Evolutionary conservation across 2,113 vertebrate species (phyloP).

Genomic region (Bothrops jararaca): DNA sequence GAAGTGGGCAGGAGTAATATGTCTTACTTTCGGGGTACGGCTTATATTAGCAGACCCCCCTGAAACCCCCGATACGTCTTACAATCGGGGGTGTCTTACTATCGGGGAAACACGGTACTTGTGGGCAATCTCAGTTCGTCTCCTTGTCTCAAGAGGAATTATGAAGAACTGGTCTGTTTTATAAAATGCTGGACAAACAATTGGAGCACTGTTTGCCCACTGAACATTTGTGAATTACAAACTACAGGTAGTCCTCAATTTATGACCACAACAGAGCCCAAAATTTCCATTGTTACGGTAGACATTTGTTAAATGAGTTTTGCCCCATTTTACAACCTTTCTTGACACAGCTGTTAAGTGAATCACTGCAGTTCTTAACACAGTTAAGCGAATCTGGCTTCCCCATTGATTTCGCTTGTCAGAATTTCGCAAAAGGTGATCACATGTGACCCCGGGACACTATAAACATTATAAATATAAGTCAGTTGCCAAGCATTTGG

Average conservation of each 20-base stretch:
- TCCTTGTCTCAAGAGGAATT: not conserved
- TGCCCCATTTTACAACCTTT: not conserved
- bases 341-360: not conserved
- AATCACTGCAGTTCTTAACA: not conserved
- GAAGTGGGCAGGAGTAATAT: no score
- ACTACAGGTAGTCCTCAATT: not conserved
- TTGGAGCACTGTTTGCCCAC: not conserved
- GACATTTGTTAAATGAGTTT: not conserved
- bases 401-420: not conserved
- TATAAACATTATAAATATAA: not conserved
- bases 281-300: not conserved
- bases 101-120: no score
- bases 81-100: no score
- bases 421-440: not conserved
- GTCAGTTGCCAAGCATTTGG: not conserved
- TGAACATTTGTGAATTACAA: not conserved
- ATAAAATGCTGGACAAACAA: not conserved
- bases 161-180: not conserved
- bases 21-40: no score
- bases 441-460: no score
- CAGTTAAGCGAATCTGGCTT: not conserved
- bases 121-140: not conserved
- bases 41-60: no score
- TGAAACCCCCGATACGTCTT: no score
- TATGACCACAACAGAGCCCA: not conserved